A percentile compares a stretch with the other conserved stretches of the same genome.
These are phyloP conservation scores for Nycticorax nycticorax DNA, from an alignment of 2,113 vertebrate genomes.

Conservation along the genomic window DNA sequence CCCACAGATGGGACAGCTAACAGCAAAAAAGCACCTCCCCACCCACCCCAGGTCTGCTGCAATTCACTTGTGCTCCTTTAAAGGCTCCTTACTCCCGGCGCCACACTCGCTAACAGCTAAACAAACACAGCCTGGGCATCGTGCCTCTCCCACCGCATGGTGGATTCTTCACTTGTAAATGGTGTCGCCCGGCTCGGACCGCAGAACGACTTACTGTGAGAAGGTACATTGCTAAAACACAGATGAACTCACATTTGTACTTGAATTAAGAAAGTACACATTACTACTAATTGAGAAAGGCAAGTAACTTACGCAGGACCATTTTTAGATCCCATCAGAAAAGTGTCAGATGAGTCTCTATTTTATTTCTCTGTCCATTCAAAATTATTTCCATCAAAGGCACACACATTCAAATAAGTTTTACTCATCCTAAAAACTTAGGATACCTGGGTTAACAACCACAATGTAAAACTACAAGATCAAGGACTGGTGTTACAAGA, in stretches of 20 bases:
- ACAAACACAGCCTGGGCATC: not conserved
- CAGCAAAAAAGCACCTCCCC: not conserved
- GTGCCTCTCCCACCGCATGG: fast-evolving
- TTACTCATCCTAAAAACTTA: not conserved
- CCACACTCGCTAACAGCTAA: not conserved
- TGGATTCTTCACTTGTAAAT: not conserved
- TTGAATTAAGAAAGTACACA: not conserved
- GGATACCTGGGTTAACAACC: not conserved
- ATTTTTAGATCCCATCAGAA: not conserved
- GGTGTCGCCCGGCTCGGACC: fast-evolving
- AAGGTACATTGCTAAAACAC: not conserved
- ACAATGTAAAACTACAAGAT: not conserved
- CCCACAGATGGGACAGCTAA: not conserved
- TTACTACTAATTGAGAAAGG: not conserved
- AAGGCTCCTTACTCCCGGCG: not conserved
- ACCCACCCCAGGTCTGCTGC: not conserved
- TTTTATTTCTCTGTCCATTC: not conserved
- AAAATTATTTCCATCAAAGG: not conserved
- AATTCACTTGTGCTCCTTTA: not conserved
- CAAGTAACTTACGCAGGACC: not conserved
- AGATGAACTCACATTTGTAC: not conserved
- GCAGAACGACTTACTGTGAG: not conserved
- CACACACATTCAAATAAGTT: not conserved
- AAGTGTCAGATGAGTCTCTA: not conserved
- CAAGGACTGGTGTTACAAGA: not conserved